A percentile compares a stretch with the other conserved stretches of the same genome.
These are phyloP conservation scores for Chromoteleia sp. DNA, from an alignment of 2,888 invertebrate species.

Conservation along the genomic window DNA sequence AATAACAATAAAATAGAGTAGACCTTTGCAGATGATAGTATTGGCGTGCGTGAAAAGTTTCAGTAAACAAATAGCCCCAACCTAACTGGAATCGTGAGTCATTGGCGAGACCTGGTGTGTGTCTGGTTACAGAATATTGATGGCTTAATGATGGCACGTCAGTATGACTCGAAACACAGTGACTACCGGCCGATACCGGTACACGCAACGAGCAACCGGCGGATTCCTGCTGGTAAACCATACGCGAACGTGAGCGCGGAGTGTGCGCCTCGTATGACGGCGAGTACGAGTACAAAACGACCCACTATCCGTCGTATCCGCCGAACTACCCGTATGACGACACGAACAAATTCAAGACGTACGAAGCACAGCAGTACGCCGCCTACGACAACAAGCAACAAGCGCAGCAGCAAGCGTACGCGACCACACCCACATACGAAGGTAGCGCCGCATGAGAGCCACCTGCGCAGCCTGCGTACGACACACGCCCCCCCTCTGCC, in stretches of 20 bases:
- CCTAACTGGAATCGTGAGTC: slow-evolving; percentile 76
- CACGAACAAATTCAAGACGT: slow-evolving; percentile 78
- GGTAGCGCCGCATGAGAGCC: slow-evolving; percentile 18
- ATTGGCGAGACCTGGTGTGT: slow-evolving; percentile 84
- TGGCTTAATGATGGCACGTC: slow-evolving; percentile 84
- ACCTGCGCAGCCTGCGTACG: slow-evolving; percentile 57
- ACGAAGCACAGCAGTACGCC: slow-evolving; percentile 72
- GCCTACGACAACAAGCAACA: slow-evolving; percentile 48
- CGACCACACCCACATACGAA: slow-evolving; percentile 13
- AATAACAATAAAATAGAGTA: too few species aligned
- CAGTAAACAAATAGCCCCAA: slow-evolving; percentile 31
- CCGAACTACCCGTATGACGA: slow-evolving; percentile 84
- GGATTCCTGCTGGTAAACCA: slow-evolving; percentile 79
- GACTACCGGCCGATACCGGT: slow-evolving; percentile 83
- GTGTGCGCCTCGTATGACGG: slow-evolving; percentile 71
- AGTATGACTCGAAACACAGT: slow-evolving; percentile 83
- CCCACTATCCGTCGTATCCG: slow-evolving; percentile 83
- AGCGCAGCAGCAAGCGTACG: slow-evolving; percentile 47
- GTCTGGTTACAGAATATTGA: slow-evolving; percentile 85
- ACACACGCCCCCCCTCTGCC: slow-evolving; percentile 57
- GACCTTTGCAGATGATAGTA: slow-evolving; percentile 1
- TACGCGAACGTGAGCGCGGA: slow-evolving; percentile 79
- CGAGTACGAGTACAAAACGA: slow-evolving; percentile 83
- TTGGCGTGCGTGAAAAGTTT: slow-evolving; percentile 30
- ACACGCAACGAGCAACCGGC: slow-evolving; percentile 81